phyloP scores from a whole-genome alignment of 2,888 invertebrate species.

The Leptogaster cylindrica region DNA sequence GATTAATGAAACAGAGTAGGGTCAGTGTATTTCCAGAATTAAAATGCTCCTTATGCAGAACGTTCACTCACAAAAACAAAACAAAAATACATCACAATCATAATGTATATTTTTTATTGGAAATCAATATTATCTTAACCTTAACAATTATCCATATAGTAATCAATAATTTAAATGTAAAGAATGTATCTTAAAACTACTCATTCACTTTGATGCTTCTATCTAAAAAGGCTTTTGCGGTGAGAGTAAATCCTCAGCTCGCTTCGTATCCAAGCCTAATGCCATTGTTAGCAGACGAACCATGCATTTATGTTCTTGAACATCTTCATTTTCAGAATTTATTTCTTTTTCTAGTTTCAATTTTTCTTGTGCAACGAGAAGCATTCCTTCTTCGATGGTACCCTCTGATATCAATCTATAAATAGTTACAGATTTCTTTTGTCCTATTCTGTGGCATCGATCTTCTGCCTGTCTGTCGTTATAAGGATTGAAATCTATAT shows the following conservation, averaged over 20 bases:
- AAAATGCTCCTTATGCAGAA: too few species aligned
- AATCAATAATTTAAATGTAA: too few species aligned
- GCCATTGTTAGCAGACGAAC: constrained; percentile 80
- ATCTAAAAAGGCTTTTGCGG: too few species aligned
- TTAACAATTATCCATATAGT: too few species aligned
- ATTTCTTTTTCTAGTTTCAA: constrained; percentile 90
- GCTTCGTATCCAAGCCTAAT: constrained; percentile 66
- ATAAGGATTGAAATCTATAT: constrained; percentile 98
- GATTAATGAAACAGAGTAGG: too few species aligned
- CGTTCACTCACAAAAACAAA: too few species aligned
- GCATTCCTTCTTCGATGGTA: constrained; percentile 93
- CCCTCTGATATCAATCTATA: constrained; percentile 83
- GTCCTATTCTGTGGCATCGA: constrained; percentile 79
- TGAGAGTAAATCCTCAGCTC: constrained; percentile 53
- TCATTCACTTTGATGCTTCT: too few species aligned
- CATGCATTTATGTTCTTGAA: constrained; percentile 78
- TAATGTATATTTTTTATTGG: too few species aligned
- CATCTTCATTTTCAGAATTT: constrained; percentile 59
- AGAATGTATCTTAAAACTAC: too few species aligned
- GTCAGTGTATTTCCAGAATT: too few species aligned
- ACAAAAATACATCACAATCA: too few species aligned
- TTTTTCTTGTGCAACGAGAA: constrained; percentile 88
- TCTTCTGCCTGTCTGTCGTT: constrained; percentile 99
- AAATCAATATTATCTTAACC: too few species aligned
- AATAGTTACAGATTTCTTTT: constrained; percentile 82